Percentiles rank a stretch among this genome's conserved stretches.
phyloP scores from a whole-genome alignment of 2,888 invertebrate species.

The Agonum fuliginosum region DNA sequence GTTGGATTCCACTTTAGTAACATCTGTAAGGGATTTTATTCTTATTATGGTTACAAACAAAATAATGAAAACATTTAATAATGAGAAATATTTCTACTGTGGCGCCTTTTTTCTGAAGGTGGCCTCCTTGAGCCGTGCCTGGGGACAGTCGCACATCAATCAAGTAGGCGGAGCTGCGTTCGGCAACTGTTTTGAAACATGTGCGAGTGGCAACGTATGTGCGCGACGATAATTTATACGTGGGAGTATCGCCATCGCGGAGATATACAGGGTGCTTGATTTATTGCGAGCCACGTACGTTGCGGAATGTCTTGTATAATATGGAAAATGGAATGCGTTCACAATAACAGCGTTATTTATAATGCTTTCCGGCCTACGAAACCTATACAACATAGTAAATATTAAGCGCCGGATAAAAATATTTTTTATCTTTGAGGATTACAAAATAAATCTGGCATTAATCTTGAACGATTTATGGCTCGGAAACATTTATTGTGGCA shows the following conservation, averaged over 20 bases:
- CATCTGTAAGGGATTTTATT: too few species aligned
- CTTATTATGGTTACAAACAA: too few species aligned
- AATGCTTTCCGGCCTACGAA: slow-evolving; percentile 5
- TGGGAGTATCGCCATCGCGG: not conserved
- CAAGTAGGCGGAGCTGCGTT: slow-evolving; percentile 30
- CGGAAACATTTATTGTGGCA: not conserved
- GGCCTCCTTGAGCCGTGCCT: too few species aligned
- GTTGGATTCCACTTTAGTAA: too few species aligned
- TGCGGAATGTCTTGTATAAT: slow-evolving; percentile 12
- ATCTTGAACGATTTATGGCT: not conserved
- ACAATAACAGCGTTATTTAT: slow-evolving; percentile 34
- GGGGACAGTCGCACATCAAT: slow-evolving; percentile 47
- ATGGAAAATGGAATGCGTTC: slow-evolving; percentile 29
- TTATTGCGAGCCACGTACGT: slow-evolving; percentile 1
- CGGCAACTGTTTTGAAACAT: slow-evolving; percentile 47
- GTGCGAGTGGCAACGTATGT: slow-evolving; percentile 45
- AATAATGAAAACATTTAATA: too few species aligned
- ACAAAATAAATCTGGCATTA: not conserved
- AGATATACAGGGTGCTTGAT: slow-evolving; percentile 31
- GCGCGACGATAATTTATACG: slow-evolving; percentile 39
- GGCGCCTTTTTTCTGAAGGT: too few species aligned
- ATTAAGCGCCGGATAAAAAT: not conserved
- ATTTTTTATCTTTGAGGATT: not conserved
- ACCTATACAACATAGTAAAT: not conserved
- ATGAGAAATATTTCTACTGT: too few species aligned